phyloP scores from a whole-genome alignment of 2,888 invertebrate species.

The Fragum sueziense region DNA sequence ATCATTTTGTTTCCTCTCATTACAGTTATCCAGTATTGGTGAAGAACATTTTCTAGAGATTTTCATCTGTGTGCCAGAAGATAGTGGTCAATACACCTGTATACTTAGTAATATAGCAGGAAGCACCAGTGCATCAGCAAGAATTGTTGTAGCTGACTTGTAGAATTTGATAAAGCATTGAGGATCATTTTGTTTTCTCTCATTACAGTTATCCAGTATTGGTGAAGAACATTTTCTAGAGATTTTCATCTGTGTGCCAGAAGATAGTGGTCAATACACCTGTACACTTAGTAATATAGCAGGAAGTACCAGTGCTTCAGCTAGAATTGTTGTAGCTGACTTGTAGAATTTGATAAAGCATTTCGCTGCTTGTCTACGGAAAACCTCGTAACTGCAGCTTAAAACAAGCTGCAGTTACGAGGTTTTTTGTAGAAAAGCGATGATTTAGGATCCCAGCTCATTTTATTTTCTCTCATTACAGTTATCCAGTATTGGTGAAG shows the following conservation, averaged over 20 bases:
- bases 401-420: too few species aligned
- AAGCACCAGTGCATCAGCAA: conserved; percentile 64
- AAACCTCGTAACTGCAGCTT: too few species aligned
- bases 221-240: conserved; percentile 71
- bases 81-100: conserved; percentile 77
- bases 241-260: conserved; percentile 58
- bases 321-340: conserved; percentile 61
- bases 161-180: too few species aligned
- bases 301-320: conserved; percentile 67
- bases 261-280: conserved; percentile 76
- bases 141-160: conserved; percentile 59
- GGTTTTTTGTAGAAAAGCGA: too few species aligned
- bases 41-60: conserved; percentile 72
- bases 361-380: too few species aligned
- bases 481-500: conserved; percentile 63
- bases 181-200: too few species aligned
- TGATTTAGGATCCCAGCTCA: too few species aligned
- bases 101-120: conserved; percentile 69
- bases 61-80: conserved; percentile 55
- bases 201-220: conserved; percentile 50
- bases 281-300: conserved; percentile 70
- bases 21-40: conserved; percentile 59
- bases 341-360: too few species aligned
- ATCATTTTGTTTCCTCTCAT: too few species aligned
- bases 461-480: conserved; percentile 25